Evolutionary conservation across 2,888 invertebrate species (phyloP).

Genomic region (Leuctra nigra): DNA sequence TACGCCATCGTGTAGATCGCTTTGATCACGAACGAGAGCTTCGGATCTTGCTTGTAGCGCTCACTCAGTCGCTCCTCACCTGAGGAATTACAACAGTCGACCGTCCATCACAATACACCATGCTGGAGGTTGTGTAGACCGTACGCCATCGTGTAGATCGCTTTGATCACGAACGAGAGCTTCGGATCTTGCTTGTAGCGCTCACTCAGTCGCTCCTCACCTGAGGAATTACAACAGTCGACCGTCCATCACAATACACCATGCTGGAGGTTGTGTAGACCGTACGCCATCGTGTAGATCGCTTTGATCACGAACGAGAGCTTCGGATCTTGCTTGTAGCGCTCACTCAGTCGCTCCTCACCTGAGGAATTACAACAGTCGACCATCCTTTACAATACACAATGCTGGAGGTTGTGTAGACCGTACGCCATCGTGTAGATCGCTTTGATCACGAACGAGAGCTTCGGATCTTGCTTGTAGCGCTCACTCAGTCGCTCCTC

Average conservation of each 20-base stretch:
- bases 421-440: conserved; percentile 69
- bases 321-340: conserved; percentile 67
- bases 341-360: conserved; percentile 47
- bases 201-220: conserved; percentile 48
- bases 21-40: conserved; percentile 72
- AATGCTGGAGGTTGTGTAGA: conserved; percentile 60
- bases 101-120: conserved; percentile 42
- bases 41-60: conserved; percentile 64
- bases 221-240: conserved; percentile 38
- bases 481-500: conserved; percentile 47
- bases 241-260: conserved; percentile 30
- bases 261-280: conserved; percentile 61
- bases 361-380: no score
- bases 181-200: conserved; percentile 67
- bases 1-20: conserved; percentile 69
- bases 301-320: conserved; percentile 70
- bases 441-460: conserved; percentile 68
- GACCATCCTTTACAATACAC: no score
- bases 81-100: conserved; percentile 35
- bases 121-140: conserved; percentile 64
- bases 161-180: conserved; percentile 71
- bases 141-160: conserved; percentile 66
- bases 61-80: conserved; percentile 50
- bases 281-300: conserved; percentile 66
- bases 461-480: conserved; percentile 67